Evolutionary conservation across 2,113 vertebrate species (phyloP).

Genomic region (Numida meleagris): DNA sequence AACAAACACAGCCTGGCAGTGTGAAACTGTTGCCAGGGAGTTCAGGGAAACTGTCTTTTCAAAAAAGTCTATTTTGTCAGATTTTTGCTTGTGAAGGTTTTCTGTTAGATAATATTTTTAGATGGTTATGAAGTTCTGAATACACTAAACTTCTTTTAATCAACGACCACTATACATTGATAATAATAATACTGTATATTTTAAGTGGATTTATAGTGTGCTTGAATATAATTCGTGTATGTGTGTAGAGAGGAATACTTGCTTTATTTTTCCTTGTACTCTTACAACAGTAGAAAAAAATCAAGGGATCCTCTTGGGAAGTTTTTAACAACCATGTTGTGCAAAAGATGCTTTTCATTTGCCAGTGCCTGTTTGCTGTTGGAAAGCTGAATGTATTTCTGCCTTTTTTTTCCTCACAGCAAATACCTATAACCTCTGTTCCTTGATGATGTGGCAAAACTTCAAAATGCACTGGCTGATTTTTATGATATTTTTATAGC

Average conservation of each 20-base stretch:
- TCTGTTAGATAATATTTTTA: neutral
- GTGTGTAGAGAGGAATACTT: neutral
- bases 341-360: constrained; percentile 28
- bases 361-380: neutral
- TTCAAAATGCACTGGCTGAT: neutral
- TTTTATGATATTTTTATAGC: neutral
- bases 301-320: neutral
- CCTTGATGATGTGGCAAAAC: neutral
- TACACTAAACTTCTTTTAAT: neutral
- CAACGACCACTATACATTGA: neutral
- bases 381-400: neutral
- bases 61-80: neutral
- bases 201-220: neutral
- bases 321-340: neutral
- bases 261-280: neutral
- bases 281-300: neutral
- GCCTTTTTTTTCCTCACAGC: neutral
- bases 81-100: neutral
- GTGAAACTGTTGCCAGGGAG: neutral
- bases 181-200: neutral
- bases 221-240: neutral
- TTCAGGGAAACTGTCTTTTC: neutral
- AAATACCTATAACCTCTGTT: neutral
- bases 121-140: neutral
- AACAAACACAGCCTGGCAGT: neutral